phyloP scores from a whole-genome alignment of 2,888 invertebrate species.

The Euphydryas editha region DNA sequence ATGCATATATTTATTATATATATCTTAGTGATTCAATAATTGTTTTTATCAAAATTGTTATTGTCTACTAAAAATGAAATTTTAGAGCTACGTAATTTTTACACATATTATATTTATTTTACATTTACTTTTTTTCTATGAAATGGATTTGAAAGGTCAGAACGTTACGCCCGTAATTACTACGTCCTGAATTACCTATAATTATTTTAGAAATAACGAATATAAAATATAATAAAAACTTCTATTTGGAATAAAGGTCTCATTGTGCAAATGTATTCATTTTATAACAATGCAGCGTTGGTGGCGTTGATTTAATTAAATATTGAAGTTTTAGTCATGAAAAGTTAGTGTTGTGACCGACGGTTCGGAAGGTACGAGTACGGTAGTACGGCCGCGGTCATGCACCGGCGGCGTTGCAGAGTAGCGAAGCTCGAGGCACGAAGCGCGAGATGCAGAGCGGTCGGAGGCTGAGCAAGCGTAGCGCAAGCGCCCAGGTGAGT shows the following conservation, averaged over 20 bases:
- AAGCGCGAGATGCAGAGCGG: slow-evolving; percentile 51
- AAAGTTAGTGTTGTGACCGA: slow-evolving; percentile 38
- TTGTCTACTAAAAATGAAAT: too few species aligned
- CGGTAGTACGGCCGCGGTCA: slow-evolving; percentile 28
- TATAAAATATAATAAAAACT: neutral
- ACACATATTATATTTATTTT: too few species aligned
- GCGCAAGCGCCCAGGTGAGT: slow-evolving; percentile 82
- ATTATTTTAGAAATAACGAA: too few species aligned
- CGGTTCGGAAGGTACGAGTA: slow-evolving; percentile 21
- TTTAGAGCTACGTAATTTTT: too few species aligned
- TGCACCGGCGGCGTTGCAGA: slow-evolving; percentile 43
- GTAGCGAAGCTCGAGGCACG: slow-evolving; percentile 45
- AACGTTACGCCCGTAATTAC: too few species aligned
- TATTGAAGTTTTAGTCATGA: slow-evolving; percentile 39
- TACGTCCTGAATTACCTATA: too few species aligned
- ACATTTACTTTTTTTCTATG: too few species aligned
- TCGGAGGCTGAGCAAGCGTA: slow-evolving; percentile 70
- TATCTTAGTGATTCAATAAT: too few species aligned
- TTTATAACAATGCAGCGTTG: slow-evolving; percentile 17
- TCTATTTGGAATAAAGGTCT: neutral
- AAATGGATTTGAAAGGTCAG: too few species aligned
- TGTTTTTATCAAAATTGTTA: too few species aligned
- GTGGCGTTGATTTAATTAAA: slow-evolving; percentile 26
- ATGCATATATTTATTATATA: too few species aligned
- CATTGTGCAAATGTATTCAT: neutral